Evolutionary conservation across 2,797 vertebrate genomes (phyloP), one percentile per base, ranked within the genome.

Genomic region (Sphenodon punctatus): DNA sequence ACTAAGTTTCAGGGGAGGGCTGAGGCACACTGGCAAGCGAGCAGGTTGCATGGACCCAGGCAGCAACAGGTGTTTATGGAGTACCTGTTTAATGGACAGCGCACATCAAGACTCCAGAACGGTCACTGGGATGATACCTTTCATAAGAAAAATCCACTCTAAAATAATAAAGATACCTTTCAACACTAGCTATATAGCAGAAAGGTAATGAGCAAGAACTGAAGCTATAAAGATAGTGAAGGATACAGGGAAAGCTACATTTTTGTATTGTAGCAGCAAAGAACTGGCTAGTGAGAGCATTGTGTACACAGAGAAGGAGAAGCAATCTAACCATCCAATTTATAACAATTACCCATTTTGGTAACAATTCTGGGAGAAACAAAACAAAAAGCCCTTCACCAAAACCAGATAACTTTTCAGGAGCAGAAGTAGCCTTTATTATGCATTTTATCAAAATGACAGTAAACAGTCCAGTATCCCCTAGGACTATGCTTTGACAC

Each of bases 371-470:
- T 3, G 32, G 27, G 55, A 16, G 15, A 32, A 39, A 13, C 32
- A 27, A 53, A 30, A 27, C 53, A 53, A 16, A 53, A n/a, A n/a
- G n/a, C n/a, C n/a, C n/a, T n/a, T n/a, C n/a, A n/a, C n/a, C n/a
- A 30, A 53, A 53, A 49, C n/a, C 49, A 53, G 49, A 53, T 51
- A 48, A 51, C n/a, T n/a, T 51, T 51, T 51, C 51, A 51, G 25
- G n/a, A 51, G 48, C 48, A 15, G 6, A 32, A 22, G 32, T 36
- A 23, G 34, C 56, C 20, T 36, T 22, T 38, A 16, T 20, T 36
- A 0, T 2, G 32, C 34, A 55, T n/a, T 25, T 1, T 1, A 30
- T 0, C 41, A 46, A 60, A 43, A 67, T 27, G 34, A 13, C n/a
- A n/a, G n/a, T n/a, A n/a, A n/a, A n/a, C n/a, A n/a, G n/a, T n/a